Percentiles rank a stretch among this genome's conserved stretches.
phyloP scores from a whole-genome alignment of 2,797 vertebrate genomes.

The Melanotaenia maccullochi region DNA sequence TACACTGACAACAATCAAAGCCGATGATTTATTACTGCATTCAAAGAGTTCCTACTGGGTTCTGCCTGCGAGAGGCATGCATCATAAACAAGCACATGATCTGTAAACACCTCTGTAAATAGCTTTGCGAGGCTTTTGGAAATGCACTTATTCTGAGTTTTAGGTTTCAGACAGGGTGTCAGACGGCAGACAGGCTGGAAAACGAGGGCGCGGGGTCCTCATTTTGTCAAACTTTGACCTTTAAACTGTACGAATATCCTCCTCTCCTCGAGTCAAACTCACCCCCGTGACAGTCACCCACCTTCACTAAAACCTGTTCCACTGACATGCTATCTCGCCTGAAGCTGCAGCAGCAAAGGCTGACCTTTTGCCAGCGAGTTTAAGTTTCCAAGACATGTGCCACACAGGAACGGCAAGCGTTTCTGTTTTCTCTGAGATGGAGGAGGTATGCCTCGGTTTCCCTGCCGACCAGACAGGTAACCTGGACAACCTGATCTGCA shows the following conservation, averaged over 20 bases:
- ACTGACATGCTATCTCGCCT: not conserved
- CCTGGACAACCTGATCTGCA: slow-evolving; percentile 53
- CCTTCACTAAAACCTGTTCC: not conserved
- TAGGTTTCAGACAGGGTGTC: slow-evolving; percentile 66
- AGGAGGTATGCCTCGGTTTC: slow-evolving; percentile 35
- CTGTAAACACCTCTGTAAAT: slow-evolving; percentile 82
- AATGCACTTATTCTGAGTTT: slow-evolving; percentile 40
- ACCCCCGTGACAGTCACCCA: not conserved
- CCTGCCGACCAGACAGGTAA: slow-evolving; percentile 56
- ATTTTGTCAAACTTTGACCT: not conserved
- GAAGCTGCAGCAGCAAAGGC: not conserved
- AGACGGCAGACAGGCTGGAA: not conserved
- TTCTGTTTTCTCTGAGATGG: not conserved
- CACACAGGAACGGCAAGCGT: slow-evolving; percentile 2
- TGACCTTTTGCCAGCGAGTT: not conserved
- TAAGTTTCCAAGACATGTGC: not conserved
- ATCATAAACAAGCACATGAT: slow-evolving; percentile 67
- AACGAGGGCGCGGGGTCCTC: not conserved
- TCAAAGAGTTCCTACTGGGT: slow-evolving; percentile 12
- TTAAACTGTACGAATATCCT: not conserved
- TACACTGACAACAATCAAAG: slow-evolving; percentile 14
- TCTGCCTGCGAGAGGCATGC: slow-evolving; percentile 22
- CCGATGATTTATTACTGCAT: slow-evolving; percentile 18
- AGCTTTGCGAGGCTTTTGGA: slow-evolving; percentile 53
- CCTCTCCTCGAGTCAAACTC: not conserved